phyloP scores from a whole-genome alignment of 2,113 vertebrate genomes.

The Fulica atra region DNA sequence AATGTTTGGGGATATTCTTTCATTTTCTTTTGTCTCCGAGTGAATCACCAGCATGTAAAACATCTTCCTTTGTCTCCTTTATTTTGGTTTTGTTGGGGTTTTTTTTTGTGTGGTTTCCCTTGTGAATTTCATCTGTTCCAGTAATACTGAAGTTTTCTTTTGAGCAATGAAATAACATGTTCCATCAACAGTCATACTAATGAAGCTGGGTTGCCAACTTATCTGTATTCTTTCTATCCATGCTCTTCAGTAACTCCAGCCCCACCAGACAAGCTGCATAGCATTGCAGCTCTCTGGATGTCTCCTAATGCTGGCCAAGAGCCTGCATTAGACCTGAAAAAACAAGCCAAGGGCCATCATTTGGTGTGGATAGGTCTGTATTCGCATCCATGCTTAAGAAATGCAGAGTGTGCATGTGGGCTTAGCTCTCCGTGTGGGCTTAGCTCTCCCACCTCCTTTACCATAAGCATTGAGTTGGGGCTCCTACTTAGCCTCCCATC shows the following conservation, averaged over 20 bases:
- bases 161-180: conserved; percentile 23
- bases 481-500: neutral
- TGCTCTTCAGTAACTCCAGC: neutral
- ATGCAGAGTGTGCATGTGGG: neutral
- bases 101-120: neutral
- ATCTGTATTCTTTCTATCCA: neutral
- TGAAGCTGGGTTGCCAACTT: neutral
- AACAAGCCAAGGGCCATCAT: neutral
- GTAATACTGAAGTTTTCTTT: neutral
- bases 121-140: neutral
- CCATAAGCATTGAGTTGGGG: neutral
- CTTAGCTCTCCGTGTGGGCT: too few species aligned
- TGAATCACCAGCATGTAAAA: conserved; percentile 20
- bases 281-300: neutral
- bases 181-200: conserved; percentile 22
- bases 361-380: neutral
- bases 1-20: conserved; percentile 6
- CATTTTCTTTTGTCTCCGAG: conserved; percentile 34
- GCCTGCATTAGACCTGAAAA: neutral
- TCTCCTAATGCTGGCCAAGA: neutral
- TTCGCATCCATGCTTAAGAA: neutral
- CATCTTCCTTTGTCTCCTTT: neutral
- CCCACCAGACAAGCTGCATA: neutral
- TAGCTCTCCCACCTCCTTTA: neutral
- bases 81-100: neutral